Percentiles rank a stretch among this genome's conserved stretches.
These are phyloP conservation scores for Rhadinocentrus ornatus DNA, from an alignment of 2,797 vertebrate genomes.

Conservation along the genomic window DNA sequence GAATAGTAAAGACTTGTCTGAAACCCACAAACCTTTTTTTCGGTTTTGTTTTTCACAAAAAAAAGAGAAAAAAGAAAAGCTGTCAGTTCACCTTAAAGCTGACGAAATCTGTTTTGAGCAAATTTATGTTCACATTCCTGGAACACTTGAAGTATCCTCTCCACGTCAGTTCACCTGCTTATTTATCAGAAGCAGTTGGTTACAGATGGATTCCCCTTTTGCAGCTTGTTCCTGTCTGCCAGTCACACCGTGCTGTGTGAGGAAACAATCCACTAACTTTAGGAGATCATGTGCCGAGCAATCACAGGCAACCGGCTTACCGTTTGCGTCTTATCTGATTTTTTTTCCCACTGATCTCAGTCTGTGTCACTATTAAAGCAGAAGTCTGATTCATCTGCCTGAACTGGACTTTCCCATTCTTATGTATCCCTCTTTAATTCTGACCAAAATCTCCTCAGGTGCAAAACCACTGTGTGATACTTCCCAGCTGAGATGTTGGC, in stretches of 20 bases:
- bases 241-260: background rate
- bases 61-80: constrained; percentile 13
- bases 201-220: constrained; percentile 27
- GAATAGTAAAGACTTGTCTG: constrained; percentile 69
- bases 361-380: constrained; percentile 33
- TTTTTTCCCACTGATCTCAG: constrained; percentile 12
- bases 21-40: constrained; percentile 91
- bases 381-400: constrained; percentile 20
- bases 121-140: constrained; percentile 40
- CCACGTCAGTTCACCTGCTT: constrained; percentile 32
- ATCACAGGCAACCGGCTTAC: constrained; percentile 18
- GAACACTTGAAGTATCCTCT: constrained; percentile 25
- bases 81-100: constrained; percentile 49
- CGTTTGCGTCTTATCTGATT: constrained; percentile 31
- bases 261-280: constrained; percentile 38
- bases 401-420: constrained; percentile 30
- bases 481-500: background rate
- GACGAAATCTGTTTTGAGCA: constrained; percentile 29
- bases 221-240: constrained; percentile 19
- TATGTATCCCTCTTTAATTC: constrained; percentile 1
- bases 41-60: constrained; percentile 91
- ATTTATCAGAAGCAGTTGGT: constrained; percentile 50
- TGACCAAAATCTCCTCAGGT: background rate
- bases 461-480: background rate
- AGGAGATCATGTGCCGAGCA: constrained; percentile 33